Evolutionary conservation across 2,113 vertebrate species (phyloP).

Genomic region (Cyanistes caeruleus): DNA sequence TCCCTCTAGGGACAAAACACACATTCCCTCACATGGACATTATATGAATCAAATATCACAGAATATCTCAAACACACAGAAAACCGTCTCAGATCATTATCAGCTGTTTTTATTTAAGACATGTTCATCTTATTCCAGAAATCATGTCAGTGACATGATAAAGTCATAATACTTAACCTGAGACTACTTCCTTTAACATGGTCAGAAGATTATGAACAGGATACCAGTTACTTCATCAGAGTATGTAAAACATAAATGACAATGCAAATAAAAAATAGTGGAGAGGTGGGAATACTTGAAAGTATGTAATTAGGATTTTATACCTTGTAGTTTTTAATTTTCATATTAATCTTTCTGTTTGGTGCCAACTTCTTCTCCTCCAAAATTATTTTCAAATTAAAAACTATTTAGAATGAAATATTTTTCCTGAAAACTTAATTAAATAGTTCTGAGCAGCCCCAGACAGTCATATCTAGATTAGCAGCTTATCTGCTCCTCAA

Average conservation of each 20-base stretch:
- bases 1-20: neutral
- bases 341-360: neutral
- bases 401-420: neutral
- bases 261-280: neutral
- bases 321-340: neutral
- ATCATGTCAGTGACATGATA: neutral
- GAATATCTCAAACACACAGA: neutral
- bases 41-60: neutral
- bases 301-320: neutral
- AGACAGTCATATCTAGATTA: neutral
- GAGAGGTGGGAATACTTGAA: neutral
- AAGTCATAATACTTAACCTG: neutral
- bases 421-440: neutral
- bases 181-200: neutral
- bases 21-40: fast-evolving
- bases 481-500: neutral
- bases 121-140: neutral
- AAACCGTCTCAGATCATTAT: neutral
- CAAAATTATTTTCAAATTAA: neutral
- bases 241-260: neutral
- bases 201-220: neutral
- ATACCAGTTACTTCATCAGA: neutral
- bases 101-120: neutral
- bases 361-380: neutral
- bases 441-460: neutral